Percentiles rank a stretch among this genome's conserved stretches.
Conservation (phyloP, 2,888 invertebrate genomes). For the Drosophila birchii region DNA sequence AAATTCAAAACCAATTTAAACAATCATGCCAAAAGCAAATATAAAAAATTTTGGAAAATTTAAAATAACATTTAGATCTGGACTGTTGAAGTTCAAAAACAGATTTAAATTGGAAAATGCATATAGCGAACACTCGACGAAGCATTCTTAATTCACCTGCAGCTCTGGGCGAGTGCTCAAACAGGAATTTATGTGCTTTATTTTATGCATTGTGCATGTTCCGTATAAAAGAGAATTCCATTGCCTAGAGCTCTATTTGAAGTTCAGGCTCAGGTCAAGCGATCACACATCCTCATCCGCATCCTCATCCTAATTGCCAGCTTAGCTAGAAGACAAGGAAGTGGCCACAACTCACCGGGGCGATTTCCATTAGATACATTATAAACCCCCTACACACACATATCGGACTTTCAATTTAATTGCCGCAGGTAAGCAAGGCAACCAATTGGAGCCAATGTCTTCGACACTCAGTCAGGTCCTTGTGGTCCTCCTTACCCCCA, state of each 20-base stretch:
- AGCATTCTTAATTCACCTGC: not conserved
- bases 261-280: conserved; percentile 14
- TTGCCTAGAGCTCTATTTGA: not conserved
- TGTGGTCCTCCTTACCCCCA: not conserved
- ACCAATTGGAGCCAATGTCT: conserved; percentile 39
- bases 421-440: conserved; percentile 43
- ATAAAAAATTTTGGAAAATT: not conserved
- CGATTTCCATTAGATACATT: conserved; percentile 44
- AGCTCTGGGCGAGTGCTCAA: conserved; percentile 1
- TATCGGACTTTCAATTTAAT: conserved; percentile 40
- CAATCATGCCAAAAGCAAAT: not conserved
- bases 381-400: conserved; percentile 12
- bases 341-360: conserved; percentile 35
- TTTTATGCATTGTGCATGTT: not conserved
- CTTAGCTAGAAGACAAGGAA: conserved; percentile 20
- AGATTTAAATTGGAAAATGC: not conserved
- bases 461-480: conserved; percentile 31
- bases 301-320: conserved; percentile 33
- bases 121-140: not conserved
- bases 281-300: conserved; percentile 12
- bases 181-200: conserved; percentile 1
- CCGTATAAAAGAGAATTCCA: conserved; percentile 3
- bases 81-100: not conserved
- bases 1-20: conserved; percentile 2
- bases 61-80: not conserved